Evolutionary conservation across 64 coral and sea anemone genomes (phyloP).

Genomic region (Anthopleura sola): DNA sequence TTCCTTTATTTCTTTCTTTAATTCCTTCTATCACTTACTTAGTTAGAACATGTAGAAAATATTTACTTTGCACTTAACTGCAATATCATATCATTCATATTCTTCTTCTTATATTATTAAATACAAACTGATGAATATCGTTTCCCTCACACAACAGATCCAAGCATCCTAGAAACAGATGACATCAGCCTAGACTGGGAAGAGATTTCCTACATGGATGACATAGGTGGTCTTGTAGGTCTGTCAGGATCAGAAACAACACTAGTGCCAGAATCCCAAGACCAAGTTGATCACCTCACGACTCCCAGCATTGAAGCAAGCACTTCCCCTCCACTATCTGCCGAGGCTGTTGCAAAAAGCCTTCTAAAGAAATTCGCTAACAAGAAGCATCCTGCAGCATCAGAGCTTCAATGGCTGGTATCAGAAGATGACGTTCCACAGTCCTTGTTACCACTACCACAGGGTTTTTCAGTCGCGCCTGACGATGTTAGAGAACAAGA

Average conservation of each 20-base stretch:
- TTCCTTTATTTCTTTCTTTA: not conserved
- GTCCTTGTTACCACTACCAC: conserved; percentile 78
- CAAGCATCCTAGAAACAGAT: conserved; percentile 25
- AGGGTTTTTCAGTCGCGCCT: conserved; percentile 71
- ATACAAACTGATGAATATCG: no score
- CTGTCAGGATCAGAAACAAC: conserved; percentile 24
- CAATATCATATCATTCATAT: no score
- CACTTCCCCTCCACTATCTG: conserved; percentile 65
- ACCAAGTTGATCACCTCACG: not conserved
- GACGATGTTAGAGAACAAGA: conserved; percentile 59
- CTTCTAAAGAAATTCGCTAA: conserved; percentile 84
- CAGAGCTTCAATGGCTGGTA: conserved; percentile 87
- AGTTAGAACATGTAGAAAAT: no score
- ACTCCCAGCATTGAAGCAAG: conserved; percentile 27
- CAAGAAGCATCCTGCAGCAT: conserved; percentile 75
- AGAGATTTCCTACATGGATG: conserved; percentile 15
- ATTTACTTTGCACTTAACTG: no score
- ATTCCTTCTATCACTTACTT: not conserved
- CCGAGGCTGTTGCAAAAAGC: conserved; percentile 83
- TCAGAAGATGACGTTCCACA: conserved; percentile 94
- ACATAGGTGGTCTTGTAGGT: not conserved
- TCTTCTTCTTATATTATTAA: no score
- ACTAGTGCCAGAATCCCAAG: conserved; percentile 3
- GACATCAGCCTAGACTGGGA: conserved; percentile 53
- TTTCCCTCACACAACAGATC: conserved; percentile 12